Percentiles rank a stretch among this genome's conserved stretches.
These are phyloP conservation scores for Polydrusus cervinus DNA, from an alignment of 2,888 invertebrate genomes.

Conservation along the genomic window DNA sequence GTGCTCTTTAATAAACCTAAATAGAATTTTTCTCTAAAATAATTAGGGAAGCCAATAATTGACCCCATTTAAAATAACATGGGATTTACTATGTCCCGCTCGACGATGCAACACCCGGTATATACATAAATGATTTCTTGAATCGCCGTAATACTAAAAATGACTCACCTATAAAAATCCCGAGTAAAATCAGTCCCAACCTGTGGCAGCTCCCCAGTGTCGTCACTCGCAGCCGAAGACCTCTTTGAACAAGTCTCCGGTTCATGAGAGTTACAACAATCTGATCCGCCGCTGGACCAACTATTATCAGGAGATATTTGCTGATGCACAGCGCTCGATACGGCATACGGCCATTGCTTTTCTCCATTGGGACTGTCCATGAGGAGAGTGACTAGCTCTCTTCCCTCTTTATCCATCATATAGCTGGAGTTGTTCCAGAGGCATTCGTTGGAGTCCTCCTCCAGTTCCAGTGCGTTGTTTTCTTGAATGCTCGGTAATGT, in stretches of 20 bases:
- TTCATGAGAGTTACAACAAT: constrained; percentile 70
- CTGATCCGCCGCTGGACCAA: constrained; percentile 74
- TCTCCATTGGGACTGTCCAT: constrained; percentile 73
- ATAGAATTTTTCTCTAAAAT: too few species aligned
- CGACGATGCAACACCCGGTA: too few species aligned
- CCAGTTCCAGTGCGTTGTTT: constrained; percentile 81
- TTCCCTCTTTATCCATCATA: constrained; percentile 77
- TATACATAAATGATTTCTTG: too few species aligned
- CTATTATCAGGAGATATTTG: constrained; percentile 76
- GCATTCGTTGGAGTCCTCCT: constrained; percentile 83
- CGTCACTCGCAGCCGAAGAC: constrained; percentile 81
- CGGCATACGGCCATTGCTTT: constrained; percentile 79
- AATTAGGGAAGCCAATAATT: too few species aligned
- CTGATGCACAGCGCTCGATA: constrained; percentile 62
- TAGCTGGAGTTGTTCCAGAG: constrained; percentile 85
- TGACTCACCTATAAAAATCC: constrained; percentile 78
- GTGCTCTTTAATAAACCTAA: too few species aligned
- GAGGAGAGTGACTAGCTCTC: constrained; percentile 75
- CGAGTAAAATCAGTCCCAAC: constrained; percentile 84
- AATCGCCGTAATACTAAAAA: neutral
- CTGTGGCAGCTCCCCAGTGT: constrained; percentile 77
- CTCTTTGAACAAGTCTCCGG: constrained; percentile 78
- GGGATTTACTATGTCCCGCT: neutral
- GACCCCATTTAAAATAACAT: too few species aligned
- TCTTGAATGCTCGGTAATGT: constrained; percentile 84